phyloP scores from a whole-genome alignment of 2,888 invertebrate species.

The Thereva unica region DNA sequence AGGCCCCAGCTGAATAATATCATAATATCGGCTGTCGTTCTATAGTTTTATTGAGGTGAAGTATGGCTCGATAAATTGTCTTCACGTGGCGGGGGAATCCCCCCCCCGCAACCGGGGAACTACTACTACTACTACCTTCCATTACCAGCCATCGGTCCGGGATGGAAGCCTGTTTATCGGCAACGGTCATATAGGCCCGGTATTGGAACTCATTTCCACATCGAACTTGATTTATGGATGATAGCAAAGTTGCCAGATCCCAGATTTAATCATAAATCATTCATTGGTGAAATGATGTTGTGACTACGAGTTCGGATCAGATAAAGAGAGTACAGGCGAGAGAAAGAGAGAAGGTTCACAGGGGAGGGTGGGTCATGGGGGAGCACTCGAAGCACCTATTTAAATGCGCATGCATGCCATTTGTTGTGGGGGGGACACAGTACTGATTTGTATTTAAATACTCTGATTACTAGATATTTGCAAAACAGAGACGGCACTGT shows the following conservation, averaged over 20 bases:
- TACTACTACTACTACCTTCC: too few relatives aligned
- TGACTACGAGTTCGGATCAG: background rate
- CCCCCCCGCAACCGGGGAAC: too few relatives aligned
- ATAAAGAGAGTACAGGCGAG: background rate
- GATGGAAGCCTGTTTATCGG: background rate
- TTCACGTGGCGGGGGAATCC: background rate
- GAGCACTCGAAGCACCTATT: background rate
- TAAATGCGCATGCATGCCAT: background rate
- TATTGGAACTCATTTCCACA: conserved; percentile 5
- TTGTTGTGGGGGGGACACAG: too few relatives aligned
- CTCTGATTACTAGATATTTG: too few relatives aligned
- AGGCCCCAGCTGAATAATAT: conserved; percentile 31
- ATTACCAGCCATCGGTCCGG: too few relatives aligned
- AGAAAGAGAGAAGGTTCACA: conserved; percentile 4
- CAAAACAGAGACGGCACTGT: too few relatives aligned
- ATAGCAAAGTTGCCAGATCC: conserved; percentile 39
- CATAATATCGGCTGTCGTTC: conserved; percentile 28
- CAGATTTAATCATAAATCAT: conserved; percentile 38
- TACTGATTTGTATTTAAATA: too few relatives aligned
- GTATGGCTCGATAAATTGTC: background rate
- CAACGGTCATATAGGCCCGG: background rate
- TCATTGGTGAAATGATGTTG: conserved; percentile 31
- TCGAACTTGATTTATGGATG: conserved; percentile 39
- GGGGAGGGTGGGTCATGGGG: background rate
- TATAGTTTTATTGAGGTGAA: conserved; percentile 21